Evolutionary conservation across 2,888 invertebrate genomes (phyloP).

Genomic region (Lymantria dispar): DNA sequence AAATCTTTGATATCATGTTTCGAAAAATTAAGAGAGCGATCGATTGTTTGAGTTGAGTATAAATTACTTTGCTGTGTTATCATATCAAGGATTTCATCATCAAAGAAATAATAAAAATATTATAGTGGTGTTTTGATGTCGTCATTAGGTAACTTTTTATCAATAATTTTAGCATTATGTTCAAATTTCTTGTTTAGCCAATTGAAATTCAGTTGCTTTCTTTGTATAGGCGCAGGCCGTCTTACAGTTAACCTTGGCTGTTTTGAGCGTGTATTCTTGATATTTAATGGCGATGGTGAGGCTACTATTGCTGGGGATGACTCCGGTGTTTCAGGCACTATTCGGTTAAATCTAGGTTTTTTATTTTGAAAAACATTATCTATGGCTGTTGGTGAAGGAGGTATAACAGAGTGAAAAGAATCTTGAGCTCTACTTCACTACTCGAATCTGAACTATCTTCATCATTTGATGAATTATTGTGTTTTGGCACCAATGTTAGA

Average conservation of each 20-base stretch:
- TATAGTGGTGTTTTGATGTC: no score
- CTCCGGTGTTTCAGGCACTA: slow-evolving; percentile 16
- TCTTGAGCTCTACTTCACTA: no score
- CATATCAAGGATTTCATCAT: slow-evolving; percentile 11
- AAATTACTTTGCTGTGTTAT: slow-evolving; percentile 2
- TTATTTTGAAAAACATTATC: slow-evolving; percentile 7
- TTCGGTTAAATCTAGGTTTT: slow-evolving; percentile 12
- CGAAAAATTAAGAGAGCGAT: no score
- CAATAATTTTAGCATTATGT: no score
- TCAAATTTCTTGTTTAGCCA: no score
- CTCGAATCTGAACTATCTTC: no score
- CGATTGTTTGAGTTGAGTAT: no score
- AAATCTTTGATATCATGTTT: slow-evolving; percentile 5
- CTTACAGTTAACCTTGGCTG: slow-evolving; percentile 13
- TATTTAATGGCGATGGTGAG: slow-evolving; percentile 14
- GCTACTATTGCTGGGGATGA: slow-evolving; percentile 14
- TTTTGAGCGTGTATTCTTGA: slow-evolving; percentile 15
- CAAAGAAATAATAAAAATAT: not conserved
- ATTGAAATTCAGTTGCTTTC: no score
- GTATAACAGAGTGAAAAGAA: slow-evolving; percentile 10
- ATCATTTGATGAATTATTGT: no score
- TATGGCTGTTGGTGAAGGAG: slow-evolving; percentile 7
- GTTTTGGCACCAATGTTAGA: no score
- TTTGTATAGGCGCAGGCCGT: no score
- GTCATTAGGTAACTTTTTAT: no score